Evolutionary conservation across 2,888 invertebrate species (phyloP).

Genomic region (Hartigia nigra): DNA sequence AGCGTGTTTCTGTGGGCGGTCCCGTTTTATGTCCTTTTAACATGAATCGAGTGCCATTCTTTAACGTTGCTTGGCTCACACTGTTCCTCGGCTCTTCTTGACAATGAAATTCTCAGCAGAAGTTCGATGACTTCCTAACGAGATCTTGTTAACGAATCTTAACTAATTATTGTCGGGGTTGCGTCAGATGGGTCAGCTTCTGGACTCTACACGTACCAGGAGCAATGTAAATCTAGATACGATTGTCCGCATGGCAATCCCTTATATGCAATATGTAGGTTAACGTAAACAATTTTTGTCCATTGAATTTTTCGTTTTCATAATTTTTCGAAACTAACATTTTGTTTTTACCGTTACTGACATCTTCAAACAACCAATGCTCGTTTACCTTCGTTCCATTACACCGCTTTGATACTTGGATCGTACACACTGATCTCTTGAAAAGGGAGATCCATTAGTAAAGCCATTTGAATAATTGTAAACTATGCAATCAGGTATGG

Average conservation of each 20-base stretch:
- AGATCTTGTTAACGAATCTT: not conserved
- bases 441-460: constrained; percentile 56
- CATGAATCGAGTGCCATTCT: constrained; percentile 34
- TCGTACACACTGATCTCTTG: not conserved
- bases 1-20: constrained; percentile 33
- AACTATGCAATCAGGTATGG: constrained; percentile 52
- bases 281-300: not conserved
- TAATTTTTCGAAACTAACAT: not conserved
- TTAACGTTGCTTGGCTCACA: not conserved
- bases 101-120: not conserved
- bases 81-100: not conserved
- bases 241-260: not conserved
- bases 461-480: constrained; percentile 65
- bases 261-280: not conserved
- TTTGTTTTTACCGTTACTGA: not conserved
- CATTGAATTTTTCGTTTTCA: not conserved
- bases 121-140: not conserved
- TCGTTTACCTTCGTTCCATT: constrained; percentile 46
- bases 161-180: not conserved
- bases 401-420: constrained; percentile 54
- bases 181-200: not conserved
- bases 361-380: constrained; percentile 54
- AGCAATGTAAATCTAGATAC: not conserved
- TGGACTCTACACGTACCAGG: not conserved
- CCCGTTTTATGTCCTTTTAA: constrained; percentile 37